Evolutionary conservation across 2,888 invertebrate species (phyloP).

Genomic region (Rhaphigaster nebulosa): DNA sequence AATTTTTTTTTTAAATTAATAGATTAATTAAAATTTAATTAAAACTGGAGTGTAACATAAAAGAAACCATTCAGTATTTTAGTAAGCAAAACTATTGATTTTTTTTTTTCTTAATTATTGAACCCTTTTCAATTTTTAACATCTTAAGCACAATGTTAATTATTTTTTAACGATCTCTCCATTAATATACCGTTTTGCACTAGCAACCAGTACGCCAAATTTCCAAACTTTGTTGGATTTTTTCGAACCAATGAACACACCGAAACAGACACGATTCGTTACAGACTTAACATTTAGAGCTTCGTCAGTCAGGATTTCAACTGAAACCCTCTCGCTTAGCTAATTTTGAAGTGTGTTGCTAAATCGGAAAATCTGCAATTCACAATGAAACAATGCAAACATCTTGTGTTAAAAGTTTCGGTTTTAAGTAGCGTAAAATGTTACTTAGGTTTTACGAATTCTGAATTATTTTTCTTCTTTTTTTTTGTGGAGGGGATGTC

Average conservation of each 20-base stretch:
- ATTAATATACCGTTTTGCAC: not conserved
- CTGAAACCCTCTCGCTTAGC: not conserved
- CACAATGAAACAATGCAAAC: not conserved
- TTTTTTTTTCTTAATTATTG: no score
- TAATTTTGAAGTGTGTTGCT: not conserved
- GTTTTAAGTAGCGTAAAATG: not conserved
- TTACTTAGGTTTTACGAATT: no score
- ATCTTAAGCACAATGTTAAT: no score
- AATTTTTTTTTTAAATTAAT: no score
- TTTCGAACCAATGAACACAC: slow-evolving; percentile 36
- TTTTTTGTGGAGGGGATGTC: not conserved
- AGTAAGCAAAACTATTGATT: no score
- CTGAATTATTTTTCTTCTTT: no score
- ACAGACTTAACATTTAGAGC: not conserved
- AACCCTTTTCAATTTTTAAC: no score
- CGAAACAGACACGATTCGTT: not conserved
- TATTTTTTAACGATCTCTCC: no score
- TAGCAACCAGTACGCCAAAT: not conserved
- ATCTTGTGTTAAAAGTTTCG: not conserved
- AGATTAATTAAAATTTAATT: no score
- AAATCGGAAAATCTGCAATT: not conserved
- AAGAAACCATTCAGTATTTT: no score
- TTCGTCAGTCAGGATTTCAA: not conserved
- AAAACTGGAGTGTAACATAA: no score
- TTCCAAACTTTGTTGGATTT: not conserved